Conservation (phyloP, 2,113 vertebrate species). For the Peromyscus californicus region DNA sequence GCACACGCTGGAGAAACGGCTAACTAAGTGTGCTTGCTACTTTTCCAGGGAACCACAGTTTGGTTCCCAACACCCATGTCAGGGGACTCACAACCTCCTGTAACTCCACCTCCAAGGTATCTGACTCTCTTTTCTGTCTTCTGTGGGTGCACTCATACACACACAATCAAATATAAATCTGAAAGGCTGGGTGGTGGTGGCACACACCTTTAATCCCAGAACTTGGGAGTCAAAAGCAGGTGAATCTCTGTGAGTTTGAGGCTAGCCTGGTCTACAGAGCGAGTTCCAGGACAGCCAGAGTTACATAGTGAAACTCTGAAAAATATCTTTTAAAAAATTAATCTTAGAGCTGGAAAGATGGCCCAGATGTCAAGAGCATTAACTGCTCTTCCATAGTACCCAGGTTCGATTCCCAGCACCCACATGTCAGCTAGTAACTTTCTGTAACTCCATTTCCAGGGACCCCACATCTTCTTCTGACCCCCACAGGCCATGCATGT, state of each 20-base stretch:
- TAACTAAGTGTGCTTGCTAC: not conserved
- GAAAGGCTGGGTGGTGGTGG: not conserved
- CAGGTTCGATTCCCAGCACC: not conserved
- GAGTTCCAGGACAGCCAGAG: not conserved
- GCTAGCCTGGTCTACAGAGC: not conserved
- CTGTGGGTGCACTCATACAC: not conserved
- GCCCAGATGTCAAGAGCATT: not conserved
- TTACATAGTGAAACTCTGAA: not conserved
- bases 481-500: not conserved
- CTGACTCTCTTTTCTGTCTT: not conserved
- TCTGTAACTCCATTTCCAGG: not conserved
- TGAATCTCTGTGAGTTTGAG: not conserved
- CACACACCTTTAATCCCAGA: not conserved
- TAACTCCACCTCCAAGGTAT: not conserved
- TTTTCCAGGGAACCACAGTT: not conserved
- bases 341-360: not conserved
- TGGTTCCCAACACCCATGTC: not conserved
- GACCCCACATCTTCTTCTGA: not conserved
- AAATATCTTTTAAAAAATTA: not conserved
- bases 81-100: not conserved
- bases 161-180: not conserved
- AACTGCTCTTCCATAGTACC: not conserved
- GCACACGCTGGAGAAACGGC: too few species aligned
- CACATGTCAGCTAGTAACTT: not conserved
- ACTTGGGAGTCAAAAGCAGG: not conserved